Conservation (phyloP, 2,113 vertebrate species). For the human (Homo sapiens) region GRCh38 chr6:14938501-14939000, state of each 20-base stretch:
- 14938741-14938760: not conserved
- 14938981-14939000: not conserved
- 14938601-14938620: not conserved
- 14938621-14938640: not conserved
- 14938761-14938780: not conserved
- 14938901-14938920: not conserved
- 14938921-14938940: not conserved
- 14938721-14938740: not conserved
- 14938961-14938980: not conserved
- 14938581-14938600: too few relatives aligned
- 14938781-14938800: not conserved
- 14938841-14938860: fast-evolving
- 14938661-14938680: not conserved
- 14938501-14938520: too few relatives aligned
- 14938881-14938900: not conserved
- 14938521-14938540: too few relatives aligned
- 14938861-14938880: not conserved
- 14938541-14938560: too few relatives aligned
- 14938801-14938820: not conserved
- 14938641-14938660: not conserved
- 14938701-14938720: not conserved
- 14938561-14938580: too few relatives aligned
- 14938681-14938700: not conserved
- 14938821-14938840: not conserved
- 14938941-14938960: not conserved